A percentile compares a stretch with the other conserved stretches of the same genome.
Evolutionary conservation across 2,113 vertebrate species (phyloP).

Genomic region (Rhipidura dahli): DNA sequence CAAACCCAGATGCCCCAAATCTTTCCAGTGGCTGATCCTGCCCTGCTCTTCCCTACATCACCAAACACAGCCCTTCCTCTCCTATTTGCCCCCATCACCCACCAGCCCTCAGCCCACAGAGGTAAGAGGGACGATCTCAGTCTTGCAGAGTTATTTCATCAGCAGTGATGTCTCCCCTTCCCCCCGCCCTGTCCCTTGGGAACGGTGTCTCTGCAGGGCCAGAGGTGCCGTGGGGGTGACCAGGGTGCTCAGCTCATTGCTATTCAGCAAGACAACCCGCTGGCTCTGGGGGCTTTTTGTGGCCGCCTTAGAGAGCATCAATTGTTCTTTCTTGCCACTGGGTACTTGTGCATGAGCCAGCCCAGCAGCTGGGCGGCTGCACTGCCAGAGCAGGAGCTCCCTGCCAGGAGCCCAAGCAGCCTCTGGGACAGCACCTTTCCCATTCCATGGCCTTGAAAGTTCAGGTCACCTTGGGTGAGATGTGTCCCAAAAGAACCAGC

Average conservation of each 20-base stretch:
- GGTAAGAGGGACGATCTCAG: background rate
- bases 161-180: background rate
- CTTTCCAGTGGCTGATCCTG: background rate
- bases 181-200: background rate
- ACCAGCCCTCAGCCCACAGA: background rate
- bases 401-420: background rate
- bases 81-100: accelerated
- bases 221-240: background rate
- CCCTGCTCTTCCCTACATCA: background rate
- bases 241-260: background rate
- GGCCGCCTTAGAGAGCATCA: background rate
- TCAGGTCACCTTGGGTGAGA: background rate
- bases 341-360: background rate
- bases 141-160: background rate
- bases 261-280: background rate
- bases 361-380: background rate
- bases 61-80: background rate
- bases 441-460: background rate
- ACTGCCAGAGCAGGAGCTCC: background rate
- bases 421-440: background rate
- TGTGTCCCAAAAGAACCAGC: background rate
- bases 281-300: background rate
- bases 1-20: background rate
- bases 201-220: background rate
- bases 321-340: slow-evolving; percentile 3